A percentile compares a stretch with the other conserved stretches of the same genome.
These are phyloP conservation scores for Eremophila alpestris DNA, from an alignment of 2,797 vertebrate genomes.

Conservation along the genomic window DNA sequence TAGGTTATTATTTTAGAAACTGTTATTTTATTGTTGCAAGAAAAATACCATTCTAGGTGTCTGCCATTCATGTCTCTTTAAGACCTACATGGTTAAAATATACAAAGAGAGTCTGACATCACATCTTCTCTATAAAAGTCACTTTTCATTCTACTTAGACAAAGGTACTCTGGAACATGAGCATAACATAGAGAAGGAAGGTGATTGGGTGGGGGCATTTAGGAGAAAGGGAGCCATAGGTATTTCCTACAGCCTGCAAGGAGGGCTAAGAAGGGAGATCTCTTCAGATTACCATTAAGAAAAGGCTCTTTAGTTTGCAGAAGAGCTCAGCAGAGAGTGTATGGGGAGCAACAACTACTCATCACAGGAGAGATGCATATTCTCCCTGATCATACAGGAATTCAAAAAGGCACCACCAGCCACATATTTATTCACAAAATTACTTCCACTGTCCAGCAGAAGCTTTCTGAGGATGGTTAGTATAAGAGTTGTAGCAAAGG, in stretches of 20 bases:
- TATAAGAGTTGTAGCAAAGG: not conserved
- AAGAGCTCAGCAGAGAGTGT: not conserved
- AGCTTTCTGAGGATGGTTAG: not conserved
- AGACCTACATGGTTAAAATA: not conserved
- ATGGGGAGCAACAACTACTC: not conserved
- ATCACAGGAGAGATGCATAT: accelerated
- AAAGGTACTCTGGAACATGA: not conserved
- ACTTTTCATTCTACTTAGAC: not conserved
- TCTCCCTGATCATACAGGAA: not conserved
- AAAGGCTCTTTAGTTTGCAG: not conserved
- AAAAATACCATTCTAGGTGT: not conserved
- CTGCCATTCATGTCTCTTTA: not conserved
- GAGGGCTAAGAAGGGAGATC: not conserved
- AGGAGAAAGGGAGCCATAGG: not conserved
- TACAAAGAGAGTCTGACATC: not conserved
- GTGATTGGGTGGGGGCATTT: not conserved
- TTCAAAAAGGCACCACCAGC: not conserved
- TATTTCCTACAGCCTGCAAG: not conserved
- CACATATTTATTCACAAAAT: not conserved
- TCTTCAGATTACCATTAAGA: not conserved
- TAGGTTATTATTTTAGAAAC: not conserved
- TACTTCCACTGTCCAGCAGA: not conserved
- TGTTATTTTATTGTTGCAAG: not conserved
- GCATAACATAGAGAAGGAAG: accelerated
- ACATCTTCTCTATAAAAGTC: not conserved